Evolutionary conservation across 2,113 vertebrate genomes (phyloP), one percentile per base, ranked within the genome.

Genomic region (Odontesthes bonariensis): DNA sequence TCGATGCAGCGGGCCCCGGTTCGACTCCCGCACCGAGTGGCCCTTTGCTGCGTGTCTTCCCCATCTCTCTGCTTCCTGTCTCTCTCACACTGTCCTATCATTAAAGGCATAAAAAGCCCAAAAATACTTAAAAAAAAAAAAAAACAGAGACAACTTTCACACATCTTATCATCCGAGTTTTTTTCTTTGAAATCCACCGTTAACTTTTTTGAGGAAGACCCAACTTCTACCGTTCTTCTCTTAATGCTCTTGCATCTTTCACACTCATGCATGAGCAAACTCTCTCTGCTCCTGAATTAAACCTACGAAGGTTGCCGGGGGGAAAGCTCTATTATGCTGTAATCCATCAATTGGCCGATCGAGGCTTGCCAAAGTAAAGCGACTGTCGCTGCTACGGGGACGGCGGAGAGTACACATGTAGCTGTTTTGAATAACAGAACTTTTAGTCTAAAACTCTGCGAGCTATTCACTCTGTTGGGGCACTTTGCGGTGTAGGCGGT

Each of bases 311-410:
- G 52, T 49, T 35, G 71, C 68, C 77, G 38, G 32, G 56, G 73
- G 68, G 56, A 76, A 79, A 42, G 40, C 44, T 60, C 32, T 64
- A 60, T 70, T 20, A 60, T 51, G 38, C 51, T 72, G 56, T 14
- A 3, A 71, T 82, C 69, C 63, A 64, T 78, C 73, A 79, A 46
- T 16, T 47, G 71, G 55, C 79, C 72, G 79, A 75, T 79, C 79
- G 73, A 32, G 52, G 67, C 61, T 23, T 31, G 40, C 68, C 57
- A 66, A 77, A 79, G 75, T 32, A 31, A 79, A 79, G 65, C 35
- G 32, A 68, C 61, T 32, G 51, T 47, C 2, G 1, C 27, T 20
- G 54, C 70, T 23, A 13, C 20, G 1, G 38, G 19, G 59, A 67
- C 23, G 44, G 54, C 23, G 60, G 44, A 35, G 53, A 31, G 51